These are phyloP conservation scores for Achlya flavicornis DNA, from an alignment of 2,888 invertebrate species.

Conservation along the genomic window DNA sequence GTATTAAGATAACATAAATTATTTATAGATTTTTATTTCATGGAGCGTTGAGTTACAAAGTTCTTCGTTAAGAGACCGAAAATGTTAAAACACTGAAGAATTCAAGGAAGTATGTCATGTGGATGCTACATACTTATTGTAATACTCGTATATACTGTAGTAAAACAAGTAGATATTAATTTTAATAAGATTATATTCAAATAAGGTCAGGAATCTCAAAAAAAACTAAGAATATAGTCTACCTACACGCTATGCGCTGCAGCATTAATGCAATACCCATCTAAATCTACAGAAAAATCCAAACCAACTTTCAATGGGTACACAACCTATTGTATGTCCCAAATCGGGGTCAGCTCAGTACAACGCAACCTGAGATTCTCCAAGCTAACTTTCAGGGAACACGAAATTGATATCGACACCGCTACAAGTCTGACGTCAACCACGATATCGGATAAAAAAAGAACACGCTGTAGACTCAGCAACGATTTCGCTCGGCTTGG, in stretches of 20 bases:
- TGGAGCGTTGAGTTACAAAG: no score
- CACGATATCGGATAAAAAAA: background rate
- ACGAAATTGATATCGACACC: slow-evolving; percentile 1
- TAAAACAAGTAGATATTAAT: no score
- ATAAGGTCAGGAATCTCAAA: no score
- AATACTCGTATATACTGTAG: no score
- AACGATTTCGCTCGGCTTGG: background rate
- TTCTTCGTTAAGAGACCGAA: no score
- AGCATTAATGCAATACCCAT: background rate
- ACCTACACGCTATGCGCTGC: background rate
- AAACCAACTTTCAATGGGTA: background rate
- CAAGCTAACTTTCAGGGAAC: background rate
- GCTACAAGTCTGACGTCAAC: slow-evolving; percentile 1
- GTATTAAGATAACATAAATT: no score
- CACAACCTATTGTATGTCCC: slow-evolving; percentile 3
- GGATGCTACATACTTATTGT: no score
- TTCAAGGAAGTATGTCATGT: no score
- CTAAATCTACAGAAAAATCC: background rate
- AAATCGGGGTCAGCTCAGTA: slow-evolving; percentile 7
- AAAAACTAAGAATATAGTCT: no score
- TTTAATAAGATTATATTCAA: no score
- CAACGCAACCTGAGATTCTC: slow-evolving; percentile 6
- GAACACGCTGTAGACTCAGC: background rate
- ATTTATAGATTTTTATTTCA: no score
- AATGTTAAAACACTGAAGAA: no score